Evolutionary conservation across 2,113 vertebrate species (phyloP).

Genomic region (Ahaetulla prasina): DNA sequence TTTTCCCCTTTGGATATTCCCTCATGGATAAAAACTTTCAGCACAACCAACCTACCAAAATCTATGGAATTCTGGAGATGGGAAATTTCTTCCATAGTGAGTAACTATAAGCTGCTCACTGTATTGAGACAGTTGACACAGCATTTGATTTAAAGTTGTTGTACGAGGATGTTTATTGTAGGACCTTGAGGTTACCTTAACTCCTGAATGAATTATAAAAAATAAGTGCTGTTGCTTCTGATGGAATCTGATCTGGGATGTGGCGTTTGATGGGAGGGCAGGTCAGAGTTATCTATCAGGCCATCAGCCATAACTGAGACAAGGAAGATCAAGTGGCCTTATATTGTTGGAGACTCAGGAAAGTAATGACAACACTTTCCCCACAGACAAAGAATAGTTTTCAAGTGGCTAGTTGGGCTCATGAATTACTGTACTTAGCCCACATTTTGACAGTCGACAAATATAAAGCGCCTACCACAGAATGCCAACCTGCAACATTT

Average conservation of each 20-base stretch:
- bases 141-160: neutral
- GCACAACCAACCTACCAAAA: neutral
- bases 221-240: neutral
- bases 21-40: neutral
- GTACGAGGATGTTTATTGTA: neutral
- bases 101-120: neutral
- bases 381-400: neutral
- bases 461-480: neutral
- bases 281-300: neutral
- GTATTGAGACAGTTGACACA: neutral
- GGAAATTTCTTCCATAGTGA: neutral
- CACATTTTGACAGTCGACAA: neutral
- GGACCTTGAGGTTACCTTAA: neutral
- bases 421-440: neutral
- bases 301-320: neutral
- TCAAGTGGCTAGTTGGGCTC: neutral
- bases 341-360: neutral
- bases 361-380: neutral
- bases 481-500: neutral
- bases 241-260: neutral
- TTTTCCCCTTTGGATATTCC: neutral
- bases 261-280: neutral
- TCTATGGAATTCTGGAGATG: neutral
- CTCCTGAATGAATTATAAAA: neutral
- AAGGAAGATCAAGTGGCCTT: neutral